Evolutionary conservation across 2,888 invertebrate species (phyloP), one percentile per base, ranked within the genome.

Genomic region (Amiota communis): DNA sequence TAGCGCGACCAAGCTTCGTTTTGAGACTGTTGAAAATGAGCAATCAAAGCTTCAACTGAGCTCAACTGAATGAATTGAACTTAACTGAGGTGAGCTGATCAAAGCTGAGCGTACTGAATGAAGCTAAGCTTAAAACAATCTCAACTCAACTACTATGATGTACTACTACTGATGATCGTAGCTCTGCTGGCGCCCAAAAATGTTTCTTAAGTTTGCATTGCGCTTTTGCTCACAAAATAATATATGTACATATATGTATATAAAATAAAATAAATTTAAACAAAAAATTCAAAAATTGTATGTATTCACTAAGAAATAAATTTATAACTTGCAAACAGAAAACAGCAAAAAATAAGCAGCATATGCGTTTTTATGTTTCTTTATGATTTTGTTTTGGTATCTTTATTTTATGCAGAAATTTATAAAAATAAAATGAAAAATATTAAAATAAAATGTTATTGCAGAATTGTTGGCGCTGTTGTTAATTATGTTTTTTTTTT

Each of bases 1-100:
- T 86, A 77, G 78, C 78, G 84, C 81, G 87, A 77, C 76, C 88
- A 82, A 86, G 87, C 83, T 84, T 76, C 84, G 82, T 83, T 81
- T 81, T 75, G 78, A 82, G 86, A 86, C 88, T 86, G n/a, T n/a
- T n/a, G 87, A 86, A 75, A 6, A 0, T 36, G 36, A 36, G 36
- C 36, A 6, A 36, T 36, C 36, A 36, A 36, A 36, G 36, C 36
- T 36, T 36, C 36, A 36, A 36, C 36, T 36, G 36, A 36, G 36
- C 36, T 36, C 36, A 36, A 36, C 36, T 23, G 23, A 23, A 23
- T 23, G 23, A 36, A 36, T 6, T 36, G 36, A 36, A 6, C 36
- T 36, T 6, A 36, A 36, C 4, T 36, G 36, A 36, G 8, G 0
- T 36, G 36, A 36, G 8, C 6, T 36, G 36, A 23, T 2, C 23